phyloP scores from a whole-genome alignment of 2,113 vertebrate species.

The Xerus inauris region DNA sequence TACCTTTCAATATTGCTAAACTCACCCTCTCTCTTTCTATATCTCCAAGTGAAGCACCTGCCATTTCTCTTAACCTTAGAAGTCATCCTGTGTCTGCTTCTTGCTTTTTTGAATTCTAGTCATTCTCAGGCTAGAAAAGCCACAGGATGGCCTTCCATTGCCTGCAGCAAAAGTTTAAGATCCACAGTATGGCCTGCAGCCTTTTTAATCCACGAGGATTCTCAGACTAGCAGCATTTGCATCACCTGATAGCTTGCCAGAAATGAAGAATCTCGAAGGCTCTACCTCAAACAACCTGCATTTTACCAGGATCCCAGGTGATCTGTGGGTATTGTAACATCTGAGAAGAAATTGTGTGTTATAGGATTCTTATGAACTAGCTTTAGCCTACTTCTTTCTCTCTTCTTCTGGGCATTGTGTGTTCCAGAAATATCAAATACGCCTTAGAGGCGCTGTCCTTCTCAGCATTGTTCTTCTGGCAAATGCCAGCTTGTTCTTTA shows the following conservation, averaged over 20 bases:
- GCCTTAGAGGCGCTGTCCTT: background rate
- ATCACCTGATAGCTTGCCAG: background rate
- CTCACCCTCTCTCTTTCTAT: background rate
- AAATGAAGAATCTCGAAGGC: background rate
- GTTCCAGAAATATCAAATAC: slow-evolving; percentile 42
- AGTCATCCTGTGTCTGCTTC: background rate
- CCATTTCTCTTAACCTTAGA: background rate
- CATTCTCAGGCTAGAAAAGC: background rate
- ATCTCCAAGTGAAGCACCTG: background rate
- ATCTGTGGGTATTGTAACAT: background rate
- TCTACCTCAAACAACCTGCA: background rate
- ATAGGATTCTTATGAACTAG: background rate
- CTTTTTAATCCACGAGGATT: background rate
- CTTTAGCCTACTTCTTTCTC: background rate
- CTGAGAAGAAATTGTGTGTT: background rate
- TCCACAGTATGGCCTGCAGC: background rate
- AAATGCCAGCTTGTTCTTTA: slow-evolving; percentile 50
- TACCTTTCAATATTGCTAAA: background rate
- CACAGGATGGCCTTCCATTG: background rate
- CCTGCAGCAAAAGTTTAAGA: background rate
- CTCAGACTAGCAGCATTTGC: background rate
- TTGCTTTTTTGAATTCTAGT: slow-evolving; percentile 11
- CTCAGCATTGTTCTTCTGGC: background rate
- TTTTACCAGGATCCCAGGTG: background rate
- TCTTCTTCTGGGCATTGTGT: slow-evolving; percentile 18